Conservation (phyloP, 1,140 invertebrate genomes). For the Charaxes varanes region DNA sequence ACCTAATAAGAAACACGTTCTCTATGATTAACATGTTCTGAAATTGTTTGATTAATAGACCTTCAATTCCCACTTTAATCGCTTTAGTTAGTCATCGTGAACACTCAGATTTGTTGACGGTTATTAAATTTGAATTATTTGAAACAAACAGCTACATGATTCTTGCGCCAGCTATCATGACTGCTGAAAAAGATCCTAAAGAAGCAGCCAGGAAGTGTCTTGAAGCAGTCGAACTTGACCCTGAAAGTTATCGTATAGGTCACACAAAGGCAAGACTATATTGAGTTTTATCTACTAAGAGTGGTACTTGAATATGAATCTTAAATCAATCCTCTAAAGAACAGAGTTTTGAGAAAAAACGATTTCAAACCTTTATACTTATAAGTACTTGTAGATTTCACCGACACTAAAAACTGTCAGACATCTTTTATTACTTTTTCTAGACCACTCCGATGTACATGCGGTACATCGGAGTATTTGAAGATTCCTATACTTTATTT, state of each 20-base stretch:
- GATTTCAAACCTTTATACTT: no score
- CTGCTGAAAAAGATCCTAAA: constrained; percentile 89
- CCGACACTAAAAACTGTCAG: no score
- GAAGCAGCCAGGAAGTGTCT: constrained; percentile 88
- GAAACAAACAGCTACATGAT: constrained; percentile 94
- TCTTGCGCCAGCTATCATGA: constrained; percentile 94
- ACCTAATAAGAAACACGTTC: constrained; percentile 39
- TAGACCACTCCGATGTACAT: constrained; percentile 12
- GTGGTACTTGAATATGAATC: constrained; percentile 3
- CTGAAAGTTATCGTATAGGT: constrained; percentile 96
- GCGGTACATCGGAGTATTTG: constrained; percentile 14
- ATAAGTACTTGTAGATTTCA: no score
- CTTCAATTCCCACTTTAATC: neutral
- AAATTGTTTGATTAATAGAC: constrained; percentile 30
- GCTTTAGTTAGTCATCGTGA: constrained; percentile 6
- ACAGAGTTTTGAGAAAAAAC: constrained; percentile 31
- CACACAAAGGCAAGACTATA: constrained; percentile 93
- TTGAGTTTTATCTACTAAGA: constrained; percentile 15
- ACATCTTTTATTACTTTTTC: neutral
- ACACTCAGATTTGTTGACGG: constrained; percentile 7
- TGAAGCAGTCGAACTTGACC: constrained; percentile 88
- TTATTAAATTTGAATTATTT: constrained; percentile 16
- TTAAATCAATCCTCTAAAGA: constrained; percentile 25
- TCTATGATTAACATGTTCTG: constrained; percentile 45
- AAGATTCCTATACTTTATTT: constrained; percentile 23